phyloP scores from a whole-genome alignment of 2,797 vertebrate species.

The Hipposideros larvatus region DNA sequence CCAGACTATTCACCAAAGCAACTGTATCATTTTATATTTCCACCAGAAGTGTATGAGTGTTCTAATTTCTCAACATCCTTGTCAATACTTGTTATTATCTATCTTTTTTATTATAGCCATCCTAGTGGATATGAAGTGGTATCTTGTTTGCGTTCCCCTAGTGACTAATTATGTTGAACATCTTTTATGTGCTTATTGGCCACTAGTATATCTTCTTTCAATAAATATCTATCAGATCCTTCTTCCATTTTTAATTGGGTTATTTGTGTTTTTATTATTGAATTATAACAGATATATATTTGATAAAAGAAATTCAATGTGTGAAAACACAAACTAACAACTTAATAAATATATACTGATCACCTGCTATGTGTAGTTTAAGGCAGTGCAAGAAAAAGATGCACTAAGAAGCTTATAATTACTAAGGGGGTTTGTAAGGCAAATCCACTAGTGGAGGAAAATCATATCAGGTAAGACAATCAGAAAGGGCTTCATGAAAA shows the following conservation, averaged over 20 bases:
- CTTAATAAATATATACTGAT: not conserved
- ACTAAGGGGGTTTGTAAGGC: not conserved
- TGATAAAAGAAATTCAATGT: not conserved
- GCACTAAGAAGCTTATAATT: not conserved
- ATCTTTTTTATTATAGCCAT: not conserved
- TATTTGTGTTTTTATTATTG: conserved; percentile 28
- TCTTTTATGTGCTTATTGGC: not conserved
- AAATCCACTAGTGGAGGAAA: conserved; percentile 38
- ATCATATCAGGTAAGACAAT: not conserved
- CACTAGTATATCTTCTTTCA: not conserved
- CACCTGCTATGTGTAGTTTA: not conserved
- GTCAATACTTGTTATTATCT: not conserved
- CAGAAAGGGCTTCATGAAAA: not conserved
- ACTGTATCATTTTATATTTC: not conserved
- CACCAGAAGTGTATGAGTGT: not conserved
- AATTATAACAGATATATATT: not conserved
- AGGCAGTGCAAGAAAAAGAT: not conserved
- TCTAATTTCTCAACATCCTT: not conserved
- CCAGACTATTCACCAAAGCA: conserved; percentile 20
- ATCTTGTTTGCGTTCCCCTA: conserved; percentile 12
- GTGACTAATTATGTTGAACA: not conserved
- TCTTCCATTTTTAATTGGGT: conserved; percentile 1
- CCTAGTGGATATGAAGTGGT: not conserved
- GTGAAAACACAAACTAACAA: not conserved
- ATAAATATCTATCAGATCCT: not conserved